Conservation (phyloP, 1,140 invertebrate species). For the Gryon sp. region DNA sequence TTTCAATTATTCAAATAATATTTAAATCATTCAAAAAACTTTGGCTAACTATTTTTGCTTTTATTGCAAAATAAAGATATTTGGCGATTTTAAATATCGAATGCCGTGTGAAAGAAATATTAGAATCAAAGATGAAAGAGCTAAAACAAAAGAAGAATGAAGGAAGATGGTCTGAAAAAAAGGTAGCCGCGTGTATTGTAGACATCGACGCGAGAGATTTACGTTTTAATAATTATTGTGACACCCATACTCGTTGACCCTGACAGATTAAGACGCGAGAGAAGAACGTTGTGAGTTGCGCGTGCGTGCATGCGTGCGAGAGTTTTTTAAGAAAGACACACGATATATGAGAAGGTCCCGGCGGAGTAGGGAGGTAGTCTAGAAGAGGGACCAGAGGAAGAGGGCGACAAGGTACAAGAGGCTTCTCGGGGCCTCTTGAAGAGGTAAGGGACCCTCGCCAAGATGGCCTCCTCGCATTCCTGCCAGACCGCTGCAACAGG, state of each 20-base stretch:
- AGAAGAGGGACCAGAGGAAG: slow-evolving; percentile 38
- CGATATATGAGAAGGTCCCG: slow-evolving; percentile 49
- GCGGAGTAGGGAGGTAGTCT: slow-evolving; percentile 34
- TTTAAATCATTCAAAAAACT: no score
- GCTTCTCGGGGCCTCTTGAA: slow-evolving; percentile 68
- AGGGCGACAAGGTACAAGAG: slow-evolving; percentile 63
- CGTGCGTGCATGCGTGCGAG: slow-evolving; percentile 65
- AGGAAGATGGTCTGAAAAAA: no score
- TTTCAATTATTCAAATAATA: no score
- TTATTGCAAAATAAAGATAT: no score
- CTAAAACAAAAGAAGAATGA: no score
- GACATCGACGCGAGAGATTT: slow-evolving; percentile 66
- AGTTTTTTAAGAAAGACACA: slow-evolving; percentile 46
- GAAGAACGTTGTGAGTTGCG: slow-evolving; percentile 44
- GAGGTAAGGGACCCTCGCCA: slow-evolving; percentile 69
- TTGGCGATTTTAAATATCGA: no score
- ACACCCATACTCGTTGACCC: slow-evolving; percentile 68
- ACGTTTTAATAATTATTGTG: slow-evolving; percentile 76
- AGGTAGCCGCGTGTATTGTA: slow-evolving; percentile 3
- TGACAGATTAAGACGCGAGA: slow-evolving; percentile 44
- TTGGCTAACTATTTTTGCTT: no score
- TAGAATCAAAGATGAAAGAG: no score
- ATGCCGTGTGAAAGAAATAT: no score
- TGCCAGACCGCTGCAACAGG: slow-evolving; percentile 52
- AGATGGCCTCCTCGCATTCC: slow-evolving; percentile 77